phyloP scores from a whole-genome alignment of 2,797 vertebrate genomes.

The Streptopelia turtur region DNA sequence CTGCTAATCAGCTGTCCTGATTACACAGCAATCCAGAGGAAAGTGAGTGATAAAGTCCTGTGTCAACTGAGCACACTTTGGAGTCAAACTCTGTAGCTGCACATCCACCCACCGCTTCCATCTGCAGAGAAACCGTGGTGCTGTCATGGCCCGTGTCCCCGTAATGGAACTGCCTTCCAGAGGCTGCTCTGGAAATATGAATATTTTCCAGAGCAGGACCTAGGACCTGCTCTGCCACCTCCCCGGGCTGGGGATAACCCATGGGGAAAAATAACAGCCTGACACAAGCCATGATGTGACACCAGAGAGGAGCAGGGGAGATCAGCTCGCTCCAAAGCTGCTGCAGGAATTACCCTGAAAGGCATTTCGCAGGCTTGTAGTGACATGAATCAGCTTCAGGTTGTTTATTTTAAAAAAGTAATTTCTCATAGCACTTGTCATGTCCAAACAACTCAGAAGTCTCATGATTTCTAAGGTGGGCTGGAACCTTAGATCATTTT shows the following conservation, averaged over 20 bases:
- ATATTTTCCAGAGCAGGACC: not conserved
- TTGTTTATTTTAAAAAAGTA: conserved; percentile 58
- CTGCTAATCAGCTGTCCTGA: not conserved
- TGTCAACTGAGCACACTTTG: not conserved
- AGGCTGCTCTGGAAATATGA: not conserved
- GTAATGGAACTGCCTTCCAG: not conserved
- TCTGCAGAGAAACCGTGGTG: fast-evolving
- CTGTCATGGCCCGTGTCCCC: fast-evolving
- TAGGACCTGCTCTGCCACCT: not conserved
- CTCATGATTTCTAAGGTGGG: conserved; percentile 68
- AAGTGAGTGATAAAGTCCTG: not conserved
- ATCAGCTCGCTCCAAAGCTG: not conserved
- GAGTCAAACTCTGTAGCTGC: not conserved
- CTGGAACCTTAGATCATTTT: conserved; percentile 55
- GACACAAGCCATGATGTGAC: not conserved
- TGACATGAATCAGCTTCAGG: conserved; percentile 41
- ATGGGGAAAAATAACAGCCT: not conserved
- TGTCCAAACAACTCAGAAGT: conserved; percentile 62
- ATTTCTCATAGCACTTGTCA: conserved; percentile 44
- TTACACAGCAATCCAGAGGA: not conserved
- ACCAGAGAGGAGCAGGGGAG: not conserved
- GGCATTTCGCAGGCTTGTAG: not conserved
- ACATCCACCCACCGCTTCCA: not conserved
- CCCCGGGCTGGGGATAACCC: not conserved
- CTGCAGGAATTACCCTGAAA: conserved; percentile 38